These are phyloP conservation scores for Thumatha senex DNA, from an alignment of 2,888 invertebrate species.

Conservation along the genomic window DNA sequence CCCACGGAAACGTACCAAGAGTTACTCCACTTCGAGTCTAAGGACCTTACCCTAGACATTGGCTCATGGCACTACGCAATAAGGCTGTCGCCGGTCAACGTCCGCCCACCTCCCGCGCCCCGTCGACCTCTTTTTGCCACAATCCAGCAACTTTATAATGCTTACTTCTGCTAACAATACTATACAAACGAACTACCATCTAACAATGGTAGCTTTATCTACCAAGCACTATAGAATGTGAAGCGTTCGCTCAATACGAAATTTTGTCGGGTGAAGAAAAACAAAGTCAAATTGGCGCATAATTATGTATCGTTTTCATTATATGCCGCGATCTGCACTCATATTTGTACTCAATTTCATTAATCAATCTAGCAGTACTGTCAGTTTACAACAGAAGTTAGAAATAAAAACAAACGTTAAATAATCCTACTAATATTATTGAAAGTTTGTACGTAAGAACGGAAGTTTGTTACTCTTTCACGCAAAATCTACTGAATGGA, in stretches of 20 bases:
- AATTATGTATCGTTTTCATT: conserved; percentile 20
- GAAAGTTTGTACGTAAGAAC: too few relatives aligned
- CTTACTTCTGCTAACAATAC: conserved; percentile 45
- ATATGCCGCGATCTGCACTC: conserved; percentile 15
- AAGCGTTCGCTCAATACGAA: conserved; percentile 39
- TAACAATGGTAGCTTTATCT: conserved; percentile 48
- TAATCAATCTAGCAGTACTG: neutral
- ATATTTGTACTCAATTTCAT: conserved; percentile 7
- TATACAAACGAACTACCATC: conserved; percentile 42
- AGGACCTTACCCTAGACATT: conserved; percentile 80
- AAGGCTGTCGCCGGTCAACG: conserved; percentile 77
- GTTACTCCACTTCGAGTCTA: conserved; percentile 60
- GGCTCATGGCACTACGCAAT: conserved; percentile 59
- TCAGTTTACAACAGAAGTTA: neutral
- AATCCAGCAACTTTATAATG: conserved; percentile 58
- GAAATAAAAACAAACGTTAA: neutral
- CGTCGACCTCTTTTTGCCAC: conserved; percentile 68
- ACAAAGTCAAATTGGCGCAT: conserved; percentile 21
- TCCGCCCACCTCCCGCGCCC: conserved; percentile 61
- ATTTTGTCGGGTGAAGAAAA: conserved; percentile 34
- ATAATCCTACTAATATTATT: too few relatives aligned
- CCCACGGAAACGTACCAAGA: conserved; percentile 53
- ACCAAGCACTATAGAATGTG: conserved; percentile 44
- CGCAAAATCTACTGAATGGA: too few relatives aligned
- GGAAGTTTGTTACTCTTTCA: too few relatives aligned